Conservation (phyloP, 2,888 invertebrate genomes). For the Pseudoips prasinana region DNA sequence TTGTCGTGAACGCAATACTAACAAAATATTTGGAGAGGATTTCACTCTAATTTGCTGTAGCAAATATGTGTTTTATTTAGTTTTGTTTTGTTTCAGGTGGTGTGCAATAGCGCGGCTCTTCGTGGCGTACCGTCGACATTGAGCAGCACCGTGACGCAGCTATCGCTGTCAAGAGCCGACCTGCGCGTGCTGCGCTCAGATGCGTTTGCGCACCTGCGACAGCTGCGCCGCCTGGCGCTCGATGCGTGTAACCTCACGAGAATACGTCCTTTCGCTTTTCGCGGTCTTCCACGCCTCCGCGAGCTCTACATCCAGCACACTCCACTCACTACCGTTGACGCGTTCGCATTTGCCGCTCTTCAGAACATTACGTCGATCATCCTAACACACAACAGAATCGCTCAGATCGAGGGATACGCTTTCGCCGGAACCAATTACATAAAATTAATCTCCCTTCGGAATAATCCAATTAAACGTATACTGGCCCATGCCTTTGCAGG, state of each 20-base stretch:
- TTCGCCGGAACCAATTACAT: slow-evolving; percentile 94
- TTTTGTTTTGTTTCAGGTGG: slow-evolving; percentile 83
- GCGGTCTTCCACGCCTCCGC: slow-evolving; percentile 88
- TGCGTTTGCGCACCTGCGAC: slow-evolving; percentile 90
- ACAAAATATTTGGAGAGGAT: slow-evolving; percentile 30
- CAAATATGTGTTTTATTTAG: slow-evolving; percentile 6
- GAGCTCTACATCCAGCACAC: slow-evolving; percentile 94
- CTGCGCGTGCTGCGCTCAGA: slow-evolving; percentile 91
- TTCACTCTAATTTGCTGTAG: slow-evolving; percentile 23
- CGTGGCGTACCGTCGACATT: slow-evolving; percentile 90
- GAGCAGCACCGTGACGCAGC: slow-evolving; percentile 90
- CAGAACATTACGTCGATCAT: slow-evolving; percentile 89
- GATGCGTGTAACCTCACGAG: slow-evolving; percentile 93
- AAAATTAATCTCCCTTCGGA: slow-evolving; percentile 89
- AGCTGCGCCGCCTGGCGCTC: slow-evolving; percentile 90
- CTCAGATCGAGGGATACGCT: slow-evolving; percentile 87
- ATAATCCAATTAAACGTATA: slow-evolving; percentile 92
- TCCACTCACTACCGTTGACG: slow-evolving; percentile 89
- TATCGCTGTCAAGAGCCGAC: slow-evolving; percentile 92
- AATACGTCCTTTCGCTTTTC: slow-evolving; percentile 92
- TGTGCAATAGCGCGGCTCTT: slow-evolving; percentile 93
- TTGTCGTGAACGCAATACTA: slow-evolving; percentile 17
- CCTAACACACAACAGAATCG: slow-evolving; percentile 86
- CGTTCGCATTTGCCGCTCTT: slow-evolving; percentile 92
- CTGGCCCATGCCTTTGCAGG: slow-evolving; percentile 92